These are phyloP conservation scores for Clitarchus hookeri DNA, from an alignment of 2,888 invertebrate species.

Conservation along the genomic window DNA sequence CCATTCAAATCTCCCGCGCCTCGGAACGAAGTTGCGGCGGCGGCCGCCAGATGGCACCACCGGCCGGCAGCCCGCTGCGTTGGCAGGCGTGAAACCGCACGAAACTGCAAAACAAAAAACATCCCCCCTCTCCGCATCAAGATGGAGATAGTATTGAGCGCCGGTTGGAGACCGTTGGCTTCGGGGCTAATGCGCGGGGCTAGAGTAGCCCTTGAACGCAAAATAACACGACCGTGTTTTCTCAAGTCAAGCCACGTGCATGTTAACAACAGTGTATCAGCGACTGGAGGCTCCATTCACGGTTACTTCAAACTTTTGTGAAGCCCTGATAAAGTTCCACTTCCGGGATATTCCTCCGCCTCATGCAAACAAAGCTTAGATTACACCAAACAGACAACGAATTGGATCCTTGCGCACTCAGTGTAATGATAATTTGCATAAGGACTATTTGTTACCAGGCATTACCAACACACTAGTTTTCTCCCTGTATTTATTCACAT, in stretches of 20 bases:
- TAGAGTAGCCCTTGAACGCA: too few relatives aligned
- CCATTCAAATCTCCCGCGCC: background rate
- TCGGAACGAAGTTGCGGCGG: background rate
- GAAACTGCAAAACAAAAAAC: slow-evolving; percentile 6
- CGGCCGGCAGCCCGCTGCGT: background rate
- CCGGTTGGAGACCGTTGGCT: background rate
- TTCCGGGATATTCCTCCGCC: too few relatives aligned
- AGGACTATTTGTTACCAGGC: too few relatives aligned
- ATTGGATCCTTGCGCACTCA: too few relatives aligned
- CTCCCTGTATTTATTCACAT: too few relatives aligned
- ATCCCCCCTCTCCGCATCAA: background rate
- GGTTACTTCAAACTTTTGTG: too few relatives aligned
- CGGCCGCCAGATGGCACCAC: background rate
- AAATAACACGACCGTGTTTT: background rate
- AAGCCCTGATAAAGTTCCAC: too few relatives aligned
- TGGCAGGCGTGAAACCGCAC: slow-evolving; percentile 9
- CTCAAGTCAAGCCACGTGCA: background rate
- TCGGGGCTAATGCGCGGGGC: background rate
- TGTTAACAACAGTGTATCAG: background rate
- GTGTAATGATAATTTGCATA: too few relatives aligned
- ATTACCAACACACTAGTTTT: too few relatives aligned
- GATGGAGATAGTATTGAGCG: slow-evolving; percentile 14
- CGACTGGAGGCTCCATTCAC: too few relatives aligned
- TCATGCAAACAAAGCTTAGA: too few relatives aligned
- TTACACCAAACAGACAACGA: too few relatives aligned